Conservation (phyloP, 2,888 invertebrate genomes). For the Lochmaea capreae region DNA sequence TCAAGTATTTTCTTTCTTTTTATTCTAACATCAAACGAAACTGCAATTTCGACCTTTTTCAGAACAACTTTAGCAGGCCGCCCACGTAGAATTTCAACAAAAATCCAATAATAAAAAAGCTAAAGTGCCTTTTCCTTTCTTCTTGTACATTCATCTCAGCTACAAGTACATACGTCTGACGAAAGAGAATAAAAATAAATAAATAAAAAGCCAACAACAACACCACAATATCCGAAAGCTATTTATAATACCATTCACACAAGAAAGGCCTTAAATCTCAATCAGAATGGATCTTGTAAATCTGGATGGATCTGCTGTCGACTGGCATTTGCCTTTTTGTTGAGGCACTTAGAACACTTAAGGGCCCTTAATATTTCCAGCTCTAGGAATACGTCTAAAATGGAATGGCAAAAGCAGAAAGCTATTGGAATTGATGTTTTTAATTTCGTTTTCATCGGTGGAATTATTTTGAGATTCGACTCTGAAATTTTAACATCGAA, state of each 20-base stretch:
- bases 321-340: conserved; percentile 24
- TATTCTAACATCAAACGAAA: conserved; percentile 1
- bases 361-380: conserved; percentile 26
- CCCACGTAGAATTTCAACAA: conserved; percentile 17
- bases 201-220: conserved; percentile 13
- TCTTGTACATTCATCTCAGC: conserved; percentile 26
- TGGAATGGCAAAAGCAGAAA: conserved; percentile 23
- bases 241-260: conserved; percentile 30
- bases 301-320: conserved; percentile 32
- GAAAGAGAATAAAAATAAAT: conserved; percentile 26
- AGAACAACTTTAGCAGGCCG: conserved; percentile 1
- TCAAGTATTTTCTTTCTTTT: too few relatives aligned
- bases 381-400: conserved; percentile 26
- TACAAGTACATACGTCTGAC: conserved; percentile 30
- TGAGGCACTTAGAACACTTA: conserved; percentile 29
- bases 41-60: neutral
- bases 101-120: conserved; percentile 20
- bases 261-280: conserved; percentile 35
- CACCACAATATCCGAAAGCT: conserved; percentile 28
- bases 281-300: conserved; percentile 28
- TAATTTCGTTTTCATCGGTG: neutral
- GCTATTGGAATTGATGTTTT: conserved; percentile 20
- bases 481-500: too few relatives aligned
- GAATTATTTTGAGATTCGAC: too few relatives aligned
- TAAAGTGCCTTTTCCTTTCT: conserved; percentile 23